A percentile compares a stretch with the other conserved stretches of the same genome.
These are phyloP conservation scores for Notarius quadriscutis DNA, from an alignment of 2,113 vertebrate genomes.

Conservation along the genomic window DNA sequence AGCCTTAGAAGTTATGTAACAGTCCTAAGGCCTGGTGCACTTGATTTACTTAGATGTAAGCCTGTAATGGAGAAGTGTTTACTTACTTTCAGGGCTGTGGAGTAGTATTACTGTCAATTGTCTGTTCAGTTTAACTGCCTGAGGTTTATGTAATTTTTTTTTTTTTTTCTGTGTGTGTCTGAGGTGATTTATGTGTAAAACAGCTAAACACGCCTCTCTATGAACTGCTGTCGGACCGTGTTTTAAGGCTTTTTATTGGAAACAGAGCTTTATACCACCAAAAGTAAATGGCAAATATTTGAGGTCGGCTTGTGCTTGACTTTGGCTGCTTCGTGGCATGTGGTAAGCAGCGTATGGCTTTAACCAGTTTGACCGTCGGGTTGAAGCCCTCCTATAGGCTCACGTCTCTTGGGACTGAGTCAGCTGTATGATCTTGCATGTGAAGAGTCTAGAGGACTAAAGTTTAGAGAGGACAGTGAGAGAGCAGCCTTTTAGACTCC, in stretches of 20 bases:
- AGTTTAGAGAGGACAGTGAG: constrained; percentile 61
- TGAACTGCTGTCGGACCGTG: not conserved
- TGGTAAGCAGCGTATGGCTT: not conserved
- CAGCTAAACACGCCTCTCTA: not conserved
- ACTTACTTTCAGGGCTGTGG: not conserved
- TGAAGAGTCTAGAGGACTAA: constrained; percentile 27
- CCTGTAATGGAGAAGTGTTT: not conserved
- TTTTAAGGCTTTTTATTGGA: constrained; percentile 1
- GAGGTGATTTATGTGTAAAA: not conserved
- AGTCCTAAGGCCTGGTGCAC: not conserved
- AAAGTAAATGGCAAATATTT: not conserved
- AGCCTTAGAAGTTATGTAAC: not conserved
- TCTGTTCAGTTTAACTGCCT: not conserved
- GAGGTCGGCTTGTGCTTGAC: not conserved
- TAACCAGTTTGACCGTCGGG: not conserved
- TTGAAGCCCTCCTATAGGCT: not conserved
- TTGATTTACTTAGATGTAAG: not conserved
- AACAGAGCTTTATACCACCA: not conserved
- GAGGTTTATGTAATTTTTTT: not conserved
- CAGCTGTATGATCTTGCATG: constrained; percentile 1
- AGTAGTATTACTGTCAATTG: not conserved
- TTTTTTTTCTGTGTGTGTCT: not conserved
- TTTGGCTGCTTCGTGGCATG: not conserved
- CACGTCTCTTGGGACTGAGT: not conserved
- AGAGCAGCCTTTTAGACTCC: constrained; percentile 64